A percentile compares a stretch with the other conserved stretches of the same genome.
Conservation (phyloP, 2,888 invertebrate genomes). For the Eubasilissa splendida region DNA sequence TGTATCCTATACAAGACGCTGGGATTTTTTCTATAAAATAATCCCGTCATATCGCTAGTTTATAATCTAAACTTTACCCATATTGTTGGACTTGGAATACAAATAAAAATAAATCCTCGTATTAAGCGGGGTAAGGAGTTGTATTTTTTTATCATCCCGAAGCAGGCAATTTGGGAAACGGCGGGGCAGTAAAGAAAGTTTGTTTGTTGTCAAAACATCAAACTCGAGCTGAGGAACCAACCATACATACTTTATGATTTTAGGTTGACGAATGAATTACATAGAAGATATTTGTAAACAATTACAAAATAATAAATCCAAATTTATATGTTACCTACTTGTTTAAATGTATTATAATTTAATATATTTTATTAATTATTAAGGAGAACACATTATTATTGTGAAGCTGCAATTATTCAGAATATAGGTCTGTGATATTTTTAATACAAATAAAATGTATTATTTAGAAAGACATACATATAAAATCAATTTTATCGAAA, state of each 20-base stretch:
- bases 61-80: slow-evolving; percentile 55
- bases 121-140: slow-evolving; percentile 28
- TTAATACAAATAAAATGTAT: too few relatives aligned
- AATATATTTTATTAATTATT: too few relatives aligned
- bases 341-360: too few relatives aligned
- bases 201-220: slow-evolving; percentile 31
- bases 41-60: slow-evolving; percentile 50
- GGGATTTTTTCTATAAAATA: slow-evolving; percentile 36
- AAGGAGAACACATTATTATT: too few relatives aligned
- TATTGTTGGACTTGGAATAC: slow-evolving; percentile 51
- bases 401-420: too few relatives aligned
- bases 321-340: too few relatives aligned
- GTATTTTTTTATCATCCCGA: slow-evolving; percentile 17
- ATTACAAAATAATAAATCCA: too few relatives aligned
- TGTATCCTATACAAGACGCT: not conserved
- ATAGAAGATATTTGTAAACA: too few relatives aligned
- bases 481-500: too few relatives aligned
- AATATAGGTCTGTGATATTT: too few relatives aligned
- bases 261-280: too few relatives aligned
- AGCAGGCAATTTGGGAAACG: slow-evolving; percentile 29
- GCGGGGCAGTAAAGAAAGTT: slow-evolving; percentile 20
- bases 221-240: slow-evolving; percentile 20
- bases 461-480: too few relatives aligned
- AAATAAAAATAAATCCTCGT: slow-evolving; percentile 50
- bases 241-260: not conserved